Evolutionary conservation across 2,888 invertebrate genomes (phyloP).

Genomic region (Antheraea yamamai): DNA sequence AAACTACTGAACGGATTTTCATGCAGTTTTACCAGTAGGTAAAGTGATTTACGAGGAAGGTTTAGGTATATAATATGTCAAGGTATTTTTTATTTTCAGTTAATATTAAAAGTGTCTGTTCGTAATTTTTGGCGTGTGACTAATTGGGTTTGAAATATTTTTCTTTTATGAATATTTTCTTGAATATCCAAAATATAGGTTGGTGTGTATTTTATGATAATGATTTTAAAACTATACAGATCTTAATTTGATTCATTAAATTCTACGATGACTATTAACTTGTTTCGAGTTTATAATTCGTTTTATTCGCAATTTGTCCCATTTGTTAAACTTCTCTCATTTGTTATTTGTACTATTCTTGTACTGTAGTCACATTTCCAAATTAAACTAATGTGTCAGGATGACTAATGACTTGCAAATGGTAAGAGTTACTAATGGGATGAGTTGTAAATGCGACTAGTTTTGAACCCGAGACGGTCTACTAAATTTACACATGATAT

Average conservation of each 20-base stretch:
- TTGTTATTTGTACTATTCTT: background rate
- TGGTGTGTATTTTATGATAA: background rate
- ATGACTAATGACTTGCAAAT: constrained; percentile 4
- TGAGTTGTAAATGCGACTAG: background rate
- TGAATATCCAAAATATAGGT: no score
- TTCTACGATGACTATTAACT: background rate
- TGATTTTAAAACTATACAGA: background rate
- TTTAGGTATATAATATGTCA: no score
- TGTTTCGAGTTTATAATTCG: background rate
- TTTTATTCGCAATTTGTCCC: background rate
- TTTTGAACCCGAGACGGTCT: background rate
- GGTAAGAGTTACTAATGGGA: background rate
- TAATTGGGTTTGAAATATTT: no score
- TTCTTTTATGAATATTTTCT: no score
- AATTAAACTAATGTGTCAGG: background rate
- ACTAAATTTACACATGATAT: background rate
- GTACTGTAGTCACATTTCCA: background rate
- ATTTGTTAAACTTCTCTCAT: constrained; percentile 7
- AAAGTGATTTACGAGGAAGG: no score
- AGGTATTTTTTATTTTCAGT: no score
- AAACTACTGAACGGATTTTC: no score
- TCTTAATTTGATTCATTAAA: background rate
- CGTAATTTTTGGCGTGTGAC: no score
- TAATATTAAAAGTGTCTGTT: no score
- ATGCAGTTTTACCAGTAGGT: no score